Evolutionary conservation across 2,888 invertebrate genomes (phyloP).

Genomic region (Stenurella melanura): DNA sequence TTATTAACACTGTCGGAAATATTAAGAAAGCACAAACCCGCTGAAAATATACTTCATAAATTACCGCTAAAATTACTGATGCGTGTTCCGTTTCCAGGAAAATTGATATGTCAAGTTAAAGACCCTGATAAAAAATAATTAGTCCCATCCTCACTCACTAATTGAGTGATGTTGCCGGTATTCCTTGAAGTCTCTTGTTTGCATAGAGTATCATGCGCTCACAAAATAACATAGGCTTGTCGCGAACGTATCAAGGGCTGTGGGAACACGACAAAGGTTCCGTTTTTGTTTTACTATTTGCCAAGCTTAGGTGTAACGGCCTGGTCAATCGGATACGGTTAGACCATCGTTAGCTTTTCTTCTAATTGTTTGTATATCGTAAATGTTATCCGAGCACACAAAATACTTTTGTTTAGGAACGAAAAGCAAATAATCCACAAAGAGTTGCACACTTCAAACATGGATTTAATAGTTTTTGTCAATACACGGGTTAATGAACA

Average conservation of each 20-base stretch:
- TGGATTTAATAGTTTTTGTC: conserved; percentile 37
- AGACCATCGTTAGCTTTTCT: conserved; percentile 29
- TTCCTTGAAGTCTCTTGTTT: conserved; percentile 44
- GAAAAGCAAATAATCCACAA: conserved; percentile 34
- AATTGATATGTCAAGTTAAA: conserved; percentile 1
- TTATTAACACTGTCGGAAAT: too few species aligned
- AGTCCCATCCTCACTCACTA: conserved; percentile 26
- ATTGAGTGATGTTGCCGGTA: conserved; percentile 39
- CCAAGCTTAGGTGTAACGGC: conserved; percentile 37
- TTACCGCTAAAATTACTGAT: not conserved
- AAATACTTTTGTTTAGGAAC: conserved; percentile 31
- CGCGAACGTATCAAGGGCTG: conserved; percentile 33
- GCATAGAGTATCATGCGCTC: conserved; percentile 28
- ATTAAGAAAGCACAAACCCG: too few species aligned
- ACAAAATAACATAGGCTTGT: conserved; percentile 36
- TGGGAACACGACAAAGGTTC: conserved; percentile 35
- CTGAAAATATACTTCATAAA: too few species aligned
- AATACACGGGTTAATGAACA: conserved; percentile 41
- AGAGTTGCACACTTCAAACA: conserved; percentile 43
- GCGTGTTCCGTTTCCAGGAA: conserved; percentile 28
- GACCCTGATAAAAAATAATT: conserved; percentile 19
- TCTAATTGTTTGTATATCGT: conserved; percentile 40
- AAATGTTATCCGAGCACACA: conserved; percentile 37
- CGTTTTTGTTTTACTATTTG: conserved; percentile 37
- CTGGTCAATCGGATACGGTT: conserved; percentile 35